Conservation (phyloP, 2,113 vertebrate species). For the Otus sunia region DNA sequence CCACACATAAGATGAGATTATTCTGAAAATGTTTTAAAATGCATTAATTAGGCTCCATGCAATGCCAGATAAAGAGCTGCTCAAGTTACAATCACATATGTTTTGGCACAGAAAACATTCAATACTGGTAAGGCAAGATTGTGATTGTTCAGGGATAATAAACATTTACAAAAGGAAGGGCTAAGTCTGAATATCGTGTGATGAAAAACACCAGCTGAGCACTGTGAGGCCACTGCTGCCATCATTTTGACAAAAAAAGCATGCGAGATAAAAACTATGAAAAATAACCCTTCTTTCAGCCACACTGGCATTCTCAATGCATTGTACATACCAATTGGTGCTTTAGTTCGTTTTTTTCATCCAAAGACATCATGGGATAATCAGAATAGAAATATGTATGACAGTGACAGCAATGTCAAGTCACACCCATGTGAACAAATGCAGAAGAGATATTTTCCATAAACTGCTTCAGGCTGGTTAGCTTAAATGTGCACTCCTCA, state of each 20-base stretch:
- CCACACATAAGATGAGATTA: background rate
- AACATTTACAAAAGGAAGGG: slow-evolving; percentile 13
- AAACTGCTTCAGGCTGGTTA: background rate
- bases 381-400: background rate
- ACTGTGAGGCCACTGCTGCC: background rate
- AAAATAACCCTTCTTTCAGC: background rate
- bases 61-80: background rate
- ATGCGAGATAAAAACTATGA: background rate
- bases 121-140: background rate
- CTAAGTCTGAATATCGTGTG: background rate
- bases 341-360: background rate
- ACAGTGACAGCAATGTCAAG: background rate
- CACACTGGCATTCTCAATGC: background rate
- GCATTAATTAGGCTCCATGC: background rate
- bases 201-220: background rate
- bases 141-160: background rate
- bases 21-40: background rate
- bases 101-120: background rate
- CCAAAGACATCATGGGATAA: background rate
- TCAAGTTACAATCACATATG: background rate
- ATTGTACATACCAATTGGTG: background rate
- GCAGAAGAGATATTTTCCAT: background rate
- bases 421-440: background rate
- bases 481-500: background rate
- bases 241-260: background rate